Conservation (phyloP, 64 coral and sea anemone genomes). For the Actinia tenebrosa region DNA sequence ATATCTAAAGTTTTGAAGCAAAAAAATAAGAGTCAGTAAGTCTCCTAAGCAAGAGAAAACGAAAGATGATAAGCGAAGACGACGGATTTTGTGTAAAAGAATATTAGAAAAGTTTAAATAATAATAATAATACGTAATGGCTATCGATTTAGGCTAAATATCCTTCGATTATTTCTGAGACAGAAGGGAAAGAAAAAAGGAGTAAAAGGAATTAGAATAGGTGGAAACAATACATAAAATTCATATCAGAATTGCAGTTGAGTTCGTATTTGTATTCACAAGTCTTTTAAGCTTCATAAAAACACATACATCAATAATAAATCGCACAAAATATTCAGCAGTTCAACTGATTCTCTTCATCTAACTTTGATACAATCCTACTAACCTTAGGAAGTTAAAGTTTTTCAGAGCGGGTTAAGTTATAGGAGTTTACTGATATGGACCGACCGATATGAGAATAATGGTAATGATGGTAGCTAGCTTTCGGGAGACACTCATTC, state of each 20-base stretch:
- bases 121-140: neutral
- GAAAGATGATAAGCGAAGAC: neutral
- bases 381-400: neutral
- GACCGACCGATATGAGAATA: neutral
- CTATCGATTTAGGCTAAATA: neutral
- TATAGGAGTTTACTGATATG: neutral
- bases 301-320: neutral
- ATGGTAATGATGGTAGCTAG: neutral
- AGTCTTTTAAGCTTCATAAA: neutral
- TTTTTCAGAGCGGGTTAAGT: neutral
- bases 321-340: neutral
- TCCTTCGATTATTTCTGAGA: neutral
- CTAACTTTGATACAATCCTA: neutral
- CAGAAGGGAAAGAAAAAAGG: neutral
- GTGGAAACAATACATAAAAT: neutral
- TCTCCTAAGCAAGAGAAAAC: neutral
- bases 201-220: neutral
- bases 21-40: neutral
- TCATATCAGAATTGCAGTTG: too few species aligned
- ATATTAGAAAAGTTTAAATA: neutral
- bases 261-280: neutral
- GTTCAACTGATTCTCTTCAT: neutral
- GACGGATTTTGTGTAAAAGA: neutral
- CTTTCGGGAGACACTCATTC: neutral
- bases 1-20: neutral